Base-by-base conservation (phyloP, 2,113 vertebrate species). In the Siniperca chuatsi region DNA sequence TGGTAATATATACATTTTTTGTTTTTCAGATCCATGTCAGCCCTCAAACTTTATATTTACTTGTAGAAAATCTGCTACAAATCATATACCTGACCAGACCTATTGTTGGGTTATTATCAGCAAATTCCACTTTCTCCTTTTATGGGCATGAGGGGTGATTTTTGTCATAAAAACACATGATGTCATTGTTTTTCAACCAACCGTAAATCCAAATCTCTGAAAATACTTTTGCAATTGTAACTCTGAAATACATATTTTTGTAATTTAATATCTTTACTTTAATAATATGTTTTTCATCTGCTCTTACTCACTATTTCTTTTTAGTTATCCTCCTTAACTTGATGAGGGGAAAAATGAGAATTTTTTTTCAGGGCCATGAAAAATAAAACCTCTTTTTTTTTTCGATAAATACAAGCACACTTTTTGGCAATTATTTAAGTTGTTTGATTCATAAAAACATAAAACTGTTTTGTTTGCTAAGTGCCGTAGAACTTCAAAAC, bases 41-140 rank as follows among this genome's bases (percentile, higher is more conserved):
- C 29, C 25, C 81, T 44, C 8, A 55, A 4, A 46, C 25, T 66
- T 79, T 23, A 73, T 44, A 29, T 61, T 75, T n/a, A 25, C 23
- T 29, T 13, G 1, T 8, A 66, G 46, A 52, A 84, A 84, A 52
- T 76, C 60, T 82, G 70, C 52, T 18, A 8, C 52, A 23, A 21
- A 87, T 79, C 40, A 48, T 1, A 11, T 5, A 40, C 33, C 75
- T 67, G 82, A 86, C 61, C 25, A 1, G 1, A 6, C 35, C 48
- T 25, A 9, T 46, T 64, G 52, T 12, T 48, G 50, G 4, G 48
- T 75, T 25, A 25, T 25, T 21, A 35, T 35, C 0, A 33, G 35
- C 29, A 74, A 62, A 46, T 65, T 69, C 40, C 37, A 78, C 40
- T n/a, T 37, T 68, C 8, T 71, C 44, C n/a, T 66, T 64, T 71